These are phyloP conservation scores for Anguilla megastoma DNA, from an alignment of 2,797 vertebrate genomes.

Conservation along the genomic window DNA sequence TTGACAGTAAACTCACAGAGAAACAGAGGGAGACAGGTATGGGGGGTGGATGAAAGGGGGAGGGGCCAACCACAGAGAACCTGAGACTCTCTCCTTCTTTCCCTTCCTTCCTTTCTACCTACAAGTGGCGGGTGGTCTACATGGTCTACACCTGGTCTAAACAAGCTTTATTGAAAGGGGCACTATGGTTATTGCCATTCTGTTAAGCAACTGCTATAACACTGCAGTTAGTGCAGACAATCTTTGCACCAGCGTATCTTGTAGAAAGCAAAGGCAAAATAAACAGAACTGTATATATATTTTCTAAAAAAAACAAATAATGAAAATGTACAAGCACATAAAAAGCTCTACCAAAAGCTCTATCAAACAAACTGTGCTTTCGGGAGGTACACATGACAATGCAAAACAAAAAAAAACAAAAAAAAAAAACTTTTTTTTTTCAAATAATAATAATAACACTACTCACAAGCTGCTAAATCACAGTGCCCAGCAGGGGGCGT, in stretches of 20 bases:
- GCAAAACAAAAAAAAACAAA: constrained; percentile 3
- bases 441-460: constrained; percentile 31
- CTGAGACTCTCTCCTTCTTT: constrained; percentile 40
- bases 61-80: constrained; percentile 12
- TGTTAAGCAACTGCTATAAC: neutral
- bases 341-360: constrained; percentile 46
- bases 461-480: constrained; percentile 42
- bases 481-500: constrained; percentile 57
- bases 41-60: constrained; percentile 15
- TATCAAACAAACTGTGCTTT: constrained; percentile 11
- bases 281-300: neutral
- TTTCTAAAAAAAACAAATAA: constrained; percentile 24
- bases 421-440: neutral
- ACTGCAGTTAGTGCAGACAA: neutral
- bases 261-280: constrained; percentile 29
- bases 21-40: constrained; percentile 36
- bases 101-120: constrained; percentile 36
- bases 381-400: constrained; percentile 20
- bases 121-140: constrained; percentile 35
- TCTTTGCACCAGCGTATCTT: constrained; percentile 40
- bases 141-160: constrained; percentile 3
- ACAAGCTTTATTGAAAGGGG: neutral
- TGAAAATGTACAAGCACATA: constrained; percentile 40
- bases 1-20: constrained; percentile 23
- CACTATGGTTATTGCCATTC: neutral